Conservation (phyloP, 1,140 invertebrate genomes). For the Neuroterus valhalla region DNA sequence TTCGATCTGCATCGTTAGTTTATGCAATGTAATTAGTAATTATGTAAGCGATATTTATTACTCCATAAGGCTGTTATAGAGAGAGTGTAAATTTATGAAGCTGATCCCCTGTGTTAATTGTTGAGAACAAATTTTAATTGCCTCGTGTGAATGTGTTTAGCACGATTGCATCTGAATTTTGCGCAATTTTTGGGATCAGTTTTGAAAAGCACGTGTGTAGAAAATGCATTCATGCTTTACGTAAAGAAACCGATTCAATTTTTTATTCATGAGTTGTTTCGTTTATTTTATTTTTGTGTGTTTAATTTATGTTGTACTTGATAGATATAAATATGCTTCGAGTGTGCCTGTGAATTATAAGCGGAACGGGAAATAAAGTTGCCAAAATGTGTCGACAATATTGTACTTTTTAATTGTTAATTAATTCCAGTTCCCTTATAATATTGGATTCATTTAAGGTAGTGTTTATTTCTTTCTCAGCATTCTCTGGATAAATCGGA, state of each 20-base stretch:
- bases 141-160: background rate
- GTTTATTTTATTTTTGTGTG: conserved; percentile 12
- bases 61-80: conserved; percentile 37
- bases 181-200: background rate
- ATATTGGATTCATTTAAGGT: no score
- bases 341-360: conserved; percentile 16
- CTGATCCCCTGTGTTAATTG: background rate
- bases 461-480: no score
- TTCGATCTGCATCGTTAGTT: conserved; percentile 23
- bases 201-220: background rate
- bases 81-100: background rate
- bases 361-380: conserved; percentile 16
- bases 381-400: background rate
- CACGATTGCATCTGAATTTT: background rate
- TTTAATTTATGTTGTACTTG: conserved; percentile 8
- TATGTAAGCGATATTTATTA: conserved; percentile 32
- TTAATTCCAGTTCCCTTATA: background rate
- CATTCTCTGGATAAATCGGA: no score
- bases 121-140: conserved; percentile 2
- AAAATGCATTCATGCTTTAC: background rate
- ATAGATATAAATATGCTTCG: conserved; percentile 13
- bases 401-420: background rate
- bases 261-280: background rate
- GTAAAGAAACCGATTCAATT: conserved; percentile 13
- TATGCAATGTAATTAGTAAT: conserved; percentile 2